phyloP scores from a whole-genome alignment of 2,888 invertebrate genomes.

The Drosophila rubida region DNA sequence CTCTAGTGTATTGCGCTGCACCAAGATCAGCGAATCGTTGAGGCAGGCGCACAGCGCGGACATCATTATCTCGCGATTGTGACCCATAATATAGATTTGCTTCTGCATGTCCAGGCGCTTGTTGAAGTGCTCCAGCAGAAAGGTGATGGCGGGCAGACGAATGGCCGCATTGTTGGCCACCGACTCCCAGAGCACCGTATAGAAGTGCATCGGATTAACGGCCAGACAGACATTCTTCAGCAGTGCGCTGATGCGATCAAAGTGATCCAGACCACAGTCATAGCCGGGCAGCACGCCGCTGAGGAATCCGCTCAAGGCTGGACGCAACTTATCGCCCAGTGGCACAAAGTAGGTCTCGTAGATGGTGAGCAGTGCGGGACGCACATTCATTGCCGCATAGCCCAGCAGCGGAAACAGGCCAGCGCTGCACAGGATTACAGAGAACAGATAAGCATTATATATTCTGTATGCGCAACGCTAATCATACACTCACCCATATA shows the following conservation, averaged over 20 bases:
- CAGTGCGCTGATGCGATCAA: slow-evolving; percentile 87
- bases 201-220: slow-evolving; percentile 92
- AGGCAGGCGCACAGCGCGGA: slow-evolving; percentile 91
- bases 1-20: slow-evolving; percentile 94
- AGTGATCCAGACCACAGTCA: slow-evolving; percentile 93
- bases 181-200: slow-evolving; percentile 95
- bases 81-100: slow-evolving; percentile 93
- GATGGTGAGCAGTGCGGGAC: slow-evolving; percentile 91
- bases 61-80: slow-evolving; percentile 93
- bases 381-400: slow-evolving; percentile 95
- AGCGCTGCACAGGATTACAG: slow-evolving; percentile 79
- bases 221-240: slow-evolving; percentile 88
- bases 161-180: slow-evolving; percentile 92
- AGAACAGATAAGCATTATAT: slow-evolving; percentile 7
- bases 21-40: slow-evolving; percentile 92
- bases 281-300: slow-evolving; percentile 94
- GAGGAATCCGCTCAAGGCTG: slow-evolving; percentile 94
- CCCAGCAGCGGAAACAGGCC: slow-evolving; percentile 95
- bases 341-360: slow-evolving; percentile 96
- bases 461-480: background rate
- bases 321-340: slow-evolving; percentile 88
- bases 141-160: slow-evolving; percentile 92
- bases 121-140: slow-evolving; percentile 92
- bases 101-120: slow-evolving; percentile 91
- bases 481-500: slow-evolving; percentile 88